A percentile compares a stretch with the other conserved stretches of the same genome.
Conservation (phyloP, 2,113 vertebrate species). For the Clarias magur region DNA sequence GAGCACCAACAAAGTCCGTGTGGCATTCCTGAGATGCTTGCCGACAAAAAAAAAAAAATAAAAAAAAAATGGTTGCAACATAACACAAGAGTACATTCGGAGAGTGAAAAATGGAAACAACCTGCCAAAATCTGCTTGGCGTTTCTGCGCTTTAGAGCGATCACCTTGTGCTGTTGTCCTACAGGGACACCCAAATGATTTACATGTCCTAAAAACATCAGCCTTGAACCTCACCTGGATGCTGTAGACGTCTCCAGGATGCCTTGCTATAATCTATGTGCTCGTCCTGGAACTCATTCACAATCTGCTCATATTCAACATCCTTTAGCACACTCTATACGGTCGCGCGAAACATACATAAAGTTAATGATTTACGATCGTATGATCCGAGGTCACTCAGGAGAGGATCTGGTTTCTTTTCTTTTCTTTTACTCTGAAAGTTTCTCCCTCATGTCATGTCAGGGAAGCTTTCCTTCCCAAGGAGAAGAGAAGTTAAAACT, state of each 20-base stretch:
- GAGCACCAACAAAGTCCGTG: constrained; percentile 13
- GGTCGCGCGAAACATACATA: neutral
- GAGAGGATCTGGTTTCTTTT: neutral
- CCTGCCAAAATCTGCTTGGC: neutral
- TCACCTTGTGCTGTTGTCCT: neutral
- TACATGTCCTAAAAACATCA: neutral
- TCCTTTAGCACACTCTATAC: neutral
- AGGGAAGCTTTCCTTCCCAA: neutral
- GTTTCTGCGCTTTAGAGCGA: neutral
- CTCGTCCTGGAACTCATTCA: neutral
- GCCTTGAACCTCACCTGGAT: neutral
- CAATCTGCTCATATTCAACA: neutral
- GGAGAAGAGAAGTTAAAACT: neutral
- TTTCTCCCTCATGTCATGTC: neutral
- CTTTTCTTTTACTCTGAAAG: neutral
- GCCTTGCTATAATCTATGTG: neutral
- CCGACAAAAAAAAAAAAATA: neutral
- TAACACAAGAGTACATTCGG: neutral
- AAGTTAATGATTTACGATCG: neutral
- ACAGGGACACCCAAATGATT: neutral
- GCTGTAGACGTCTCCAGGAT: neutral
- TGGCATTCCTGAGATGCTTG: neutral
- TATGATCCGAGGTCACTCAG: neutral
- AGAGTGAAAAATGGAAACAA: neutral
- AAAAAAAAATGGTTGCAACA: neutral